Percentiles rank a stretch among this genome's conserved stretches.
phyloP scores from a whole-genome alignment of 2,113 vertebrate species.

The Poecilia latipinna region DNA sequence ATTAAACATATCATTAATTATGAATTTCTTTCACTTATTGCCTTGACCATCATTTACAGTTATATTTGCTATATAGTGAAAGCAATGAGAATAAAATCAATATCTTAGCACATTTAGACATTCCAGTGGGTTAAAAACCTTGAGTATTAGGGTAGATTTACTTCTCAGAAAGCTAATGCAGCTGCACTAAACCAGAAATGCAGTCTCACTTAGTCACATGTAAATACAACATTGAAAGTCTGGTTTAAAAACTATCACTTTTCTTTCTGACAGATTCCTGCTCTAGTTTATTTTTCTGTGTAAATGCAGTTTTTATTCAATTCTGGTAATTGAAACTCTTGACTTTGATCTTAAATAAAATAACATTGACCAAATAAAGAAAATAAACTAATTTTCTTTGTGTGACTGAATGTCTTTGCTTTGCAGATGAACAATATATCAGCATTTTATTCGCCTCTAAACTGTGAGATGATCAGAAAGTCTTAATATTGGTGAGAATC shows the following conservation, averaged over 20 bases:
- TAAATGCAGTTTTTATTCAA: conserved; percentile 20
- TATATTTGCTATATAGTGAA: conserved; percentile 16
- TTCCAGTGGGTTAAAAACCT: conserved; percentile 49
- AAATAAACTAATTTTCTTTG: not conserved
- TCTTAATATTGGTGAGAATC: too few species aligned
- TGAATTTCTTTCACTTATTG: not conserved
- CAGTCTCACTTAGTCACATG: conserved; percentile 6
- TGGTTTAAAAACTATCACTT: conserved; percentile 3
- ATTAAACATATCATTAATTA: conserved; percentile 10
- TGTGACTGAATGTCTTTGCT: not conserved
- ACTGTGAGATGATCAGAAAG: too few species aligned
- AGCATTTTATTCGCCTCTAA: too few species aligned
- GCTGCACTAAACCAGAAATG: not conserved
- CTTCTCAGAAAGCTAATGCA: conserved; percentile 5
- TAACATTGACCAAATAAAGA: conserved; percentile 43
- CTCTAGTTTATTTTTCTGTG: conserved; percentile 9
- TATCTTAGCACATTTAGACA: conserved; percentile 53
- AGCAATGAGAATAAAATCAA: conserved; percentile 4
- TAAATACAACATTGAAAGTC: conserved; percentile 17
- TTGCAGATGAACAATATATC: not conserved
- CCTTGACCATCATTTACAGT: not conserved
- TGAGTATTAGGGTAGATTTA: conserved; percentile 11
- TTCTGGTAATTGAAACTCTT: conserved; percentile 32
- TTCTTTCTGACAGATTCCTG: conserved; percentile 8
- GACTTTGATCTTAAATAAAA: not conserved